These are phyloP conservation scores for Lepidurus apus DNA, from an alignment of 1,140 invertebrate genomes.

Conservation along the genomic window DNA sequence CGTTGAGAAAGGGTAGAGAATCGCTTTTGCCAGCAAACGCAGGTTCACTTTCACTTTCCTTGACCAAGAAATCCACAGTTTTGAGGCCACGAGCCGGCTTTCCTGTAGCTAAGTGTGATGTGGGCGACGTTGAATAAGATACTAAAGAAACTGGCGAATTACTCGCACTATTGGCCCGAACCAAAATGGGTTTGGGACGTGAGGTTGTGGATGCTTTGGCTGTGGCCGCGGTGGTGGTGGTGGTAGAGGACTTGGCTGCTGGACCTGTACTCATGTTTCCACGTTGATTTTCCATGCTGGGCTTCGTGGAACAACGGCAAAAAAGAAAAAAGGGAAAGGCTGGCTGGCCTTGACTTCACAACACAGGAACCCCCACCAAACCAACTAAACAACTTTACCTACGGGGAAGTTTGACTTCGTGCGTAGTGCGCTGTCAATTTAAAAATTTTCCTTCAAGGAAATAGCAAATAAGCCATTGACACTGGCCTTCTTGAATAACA, in stretches of 20 bases:
- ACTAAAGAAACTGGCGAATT: not conserved
- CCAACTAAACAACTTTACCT: not conserved
- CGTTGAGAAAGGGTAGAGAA: not conserved
- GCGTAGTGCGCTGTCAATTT: not conserved
- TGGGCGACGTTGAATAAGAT: not conserved
- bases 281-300: not conserved
- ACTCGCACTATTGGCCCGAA: conserved; percentile 2
- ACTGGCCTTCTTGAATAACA: not conserved
- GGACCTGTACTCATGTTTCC: not conserved
- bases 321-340: not conserved
- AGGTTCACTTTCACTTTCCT: not conserved
- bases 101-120: not conserved
- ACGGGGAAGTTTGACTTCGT: not conserved
- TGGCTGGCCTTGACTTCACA: not conserved
- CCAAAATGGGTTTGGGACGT: not conserved
- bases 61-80: not conserved
- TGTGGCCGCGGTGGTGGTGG: not conserved
- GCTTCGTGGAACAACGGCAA: not conserved
- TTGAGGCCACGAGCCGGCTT: not conserved
- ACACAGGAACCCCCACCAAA: not conserved
- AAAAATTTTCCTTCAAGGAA: not conserved
- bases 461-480: not conserved
- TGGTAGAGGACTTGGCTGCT: not conserved
- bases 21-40: not conserved
- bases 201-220: not conserved